These are phyloP conservation scores for Pitangus sulphuratus DNA, from an alignment of 2,797 vertebrate genomes.

Conservation along the genomic window DNA sequence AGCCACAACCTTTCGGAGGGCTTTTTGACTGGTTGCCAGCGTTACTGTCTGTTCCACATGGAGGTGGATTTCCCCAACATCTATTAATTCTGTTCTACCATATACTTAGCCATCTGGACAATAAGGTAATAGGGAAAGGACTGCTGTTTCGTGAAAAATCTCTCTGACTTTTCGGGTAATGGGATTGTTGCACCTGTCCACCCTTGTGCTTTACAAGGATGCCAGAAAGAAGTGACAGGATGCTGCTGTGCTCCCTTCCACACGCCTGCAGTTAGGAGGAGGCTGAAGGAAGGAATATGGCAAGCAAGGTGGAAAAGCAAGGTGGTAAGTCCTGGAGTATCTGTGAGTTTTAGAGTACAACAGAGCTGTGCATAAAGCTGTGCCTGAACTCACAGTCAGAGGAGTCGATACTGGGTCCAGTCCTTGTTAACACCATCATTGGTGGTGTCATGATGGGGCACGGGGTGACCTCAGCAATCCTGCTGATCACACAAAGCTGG, in stretches of 20 bases:
- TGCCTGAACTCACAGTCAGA: neutral
- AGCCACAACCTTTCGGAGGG: conserved; percentile 37
- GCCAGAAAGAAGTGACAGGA: neutral
- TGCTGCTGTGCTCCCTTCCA: neutral
- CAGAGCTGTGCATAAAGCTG: accelerated
- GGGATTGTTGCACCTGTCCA: neutral
- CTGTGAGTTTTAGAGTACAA: neutral
- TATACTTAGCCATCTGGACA: conserved; percentile 74
- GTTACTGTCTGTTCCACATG: conserved; percentile 4
- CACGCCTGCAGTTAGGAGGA: accelerated
- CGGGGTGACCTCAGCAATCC: neutral
- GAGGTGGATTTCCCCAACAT: conserved; percentile 19
- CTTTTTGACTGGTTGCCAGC: conserved; percentile 35
- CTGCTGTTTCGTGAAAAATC: neutral
- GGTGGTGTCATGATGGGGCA: accelerated
- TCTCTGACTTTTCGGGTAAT: neutral
- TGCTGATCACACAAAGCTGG: neutral
- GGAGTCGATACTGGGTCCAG: accelerated
- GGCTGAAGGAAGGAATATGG: neutral
- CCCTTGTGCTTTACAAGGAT: neutral
- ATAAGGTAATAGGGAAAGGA: neutral
- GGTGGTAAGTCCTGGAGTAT: neutral
- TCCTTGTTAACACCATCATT: neutral
- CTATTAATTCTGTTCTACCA: conserved; percentile 54
- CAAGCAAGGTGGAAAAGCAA: neutral